Evolutionary conservation across 2,113 vertebrate genomes (phyloP).

Genomic region (Lycocorax pyrrhopterus): DNA sequence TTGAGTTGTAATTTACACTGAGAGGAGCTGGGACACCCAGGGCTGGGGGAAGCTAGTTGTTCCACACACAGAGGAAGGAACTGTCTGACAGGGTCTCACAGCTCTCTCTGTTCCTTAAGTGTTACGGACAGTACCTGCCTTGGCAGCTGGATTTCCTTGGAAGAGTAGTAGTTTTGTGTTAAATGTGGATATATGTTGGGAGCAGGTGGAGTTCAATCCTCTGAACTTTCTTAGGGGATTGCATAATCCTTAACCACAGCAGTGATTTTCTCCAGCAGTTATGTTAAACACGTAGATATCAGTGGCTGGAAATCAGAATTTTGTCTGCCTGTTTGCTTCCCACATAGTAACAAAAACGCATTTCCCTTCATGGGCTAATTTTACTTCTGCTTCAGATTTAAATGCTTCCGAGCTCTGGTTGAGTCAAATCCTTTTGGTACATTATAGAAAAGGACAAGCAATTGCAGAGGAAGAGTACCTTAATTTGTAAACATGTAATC

Average conservation of each 20-base stretch:
- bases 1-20: fast-evolving
- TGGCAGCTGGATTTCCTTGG: background rate
- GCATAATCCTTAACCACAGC: background rate
- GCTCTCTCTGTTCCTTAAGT: fast-evolving
- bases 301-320: background rate
- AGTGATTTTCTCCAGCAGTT: background rate
- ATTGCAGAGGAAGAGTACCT: background rate
- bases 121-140: fast-evolving
- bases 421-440: background rate
- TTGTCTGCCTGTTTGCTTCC: background rate
- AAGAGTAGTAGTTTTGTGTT: fast-evolving
- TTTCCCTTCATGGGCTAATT: background rate
- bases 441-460: background rate
- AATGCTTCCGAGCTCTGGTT: background rate
- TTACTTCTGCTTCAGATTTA: background rate
- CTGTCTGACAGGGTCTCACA: fast-evolving
- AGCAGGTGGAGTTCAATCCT: background rate
- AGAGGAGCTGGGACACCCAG: fast-evolving
- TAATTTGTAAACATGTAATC: background rate
- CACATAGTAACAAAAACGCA: background rate
- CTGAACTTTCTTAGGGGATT: background rate
- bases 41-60: background rate
- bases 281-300: fast-evolving
- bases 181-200: background rate
- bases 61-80: fast-evolving